These are phyloP conservation scores for Crotophaga sulcirostris DNA, from an alignment of 2,113 vertebrate species.

Conservation along the genomic window DNA sequence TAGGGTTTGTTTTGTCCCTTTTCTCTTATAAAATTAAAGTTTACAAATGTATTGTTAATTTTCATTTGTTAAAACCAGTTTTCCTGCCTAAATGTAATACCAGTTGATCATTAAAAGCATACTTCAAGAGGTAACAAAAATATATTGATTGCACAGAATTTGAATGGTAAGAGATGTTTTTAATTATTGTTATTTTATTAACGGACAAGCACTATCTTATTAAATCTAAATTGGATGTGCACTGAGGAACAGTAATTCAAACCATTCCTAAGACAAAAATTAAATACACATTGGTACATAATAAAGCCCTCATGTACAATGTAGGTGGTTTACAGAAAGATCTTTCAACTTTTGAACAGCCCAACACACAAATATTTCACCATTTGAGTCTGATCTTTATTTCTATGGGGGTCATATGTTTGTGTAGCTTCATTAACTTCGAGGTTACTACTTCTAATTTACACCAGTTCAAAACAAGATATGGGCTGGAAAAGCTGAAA, in stretches of 20 bases:
- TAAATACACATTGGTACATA: neutral
- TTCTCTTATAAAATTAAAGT: conserved; percentile 3
- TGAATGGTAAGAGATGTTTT: conserved; percentile 59
- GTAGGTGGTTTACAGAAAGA: neutral
- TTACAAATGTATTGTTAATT: neutral
- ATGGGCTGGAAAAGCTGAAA: neutral
- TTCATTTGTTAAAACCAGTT: conserved; percentile 45
- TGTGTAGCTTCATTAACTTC: neutral
- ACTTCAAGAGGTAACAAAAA: neutral
- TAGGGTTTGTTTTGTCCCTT: neutral
- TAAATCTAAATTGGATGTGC: conserved; percentile 57
- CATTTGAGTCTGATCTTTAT: neutral
- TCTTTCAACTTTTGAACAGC: conserved; percentile 21
- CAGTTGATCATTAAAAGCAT: conserved; percentile 30
- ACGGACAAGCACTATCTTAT: conserved; percentile 44
- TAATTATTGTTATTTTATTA: conserved; percentile 51
- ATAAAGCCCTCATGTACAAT: conserved; percentile 5
- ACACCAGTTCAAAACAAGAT: neutral
- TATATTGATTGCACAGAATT: neutral
- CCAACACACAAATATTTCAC: neutral
- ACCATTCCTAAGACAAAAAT: conserved; percentile 43
- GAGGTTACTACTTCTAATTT: neutral
- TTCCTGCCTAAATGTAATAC: conserved; percentile 29
- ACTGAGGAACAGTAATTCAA: conserved; percentile 33
- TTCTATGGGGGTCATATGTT: neutral